Percentiles rank a stretch among this genome's conserved stretches.
These are phyloP conservation scores for Hyla sarda DNA, from an alignment of 2,113 vertebrate genomes.

Conservation along the genomic window DNA sequence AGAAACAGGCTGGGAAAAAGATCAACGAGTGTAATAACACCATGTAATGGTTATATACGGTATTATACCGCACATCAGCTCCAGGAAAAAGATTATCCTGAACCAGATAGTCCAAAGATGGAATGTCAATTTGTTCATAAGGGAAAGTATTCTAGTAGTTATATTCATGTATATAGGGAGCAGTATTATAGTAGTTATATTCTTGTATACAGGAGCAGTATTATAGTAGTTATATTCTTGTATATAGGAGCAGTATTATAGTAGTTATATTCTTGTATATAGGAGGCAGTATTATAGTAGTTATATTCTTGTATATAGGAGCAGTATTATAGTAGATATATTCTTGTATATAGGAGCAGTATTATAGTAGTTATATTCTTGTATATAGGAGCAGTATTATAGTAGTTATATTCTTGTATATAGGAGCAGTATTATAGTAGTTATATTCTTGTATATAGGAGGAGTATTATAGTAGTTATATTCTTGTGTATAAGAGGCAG, in stretches of 20 bases:
- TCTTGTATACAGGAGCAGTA: not conserved
- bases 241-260: not conserved
- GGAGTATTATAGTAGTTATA: constrained; percentile 7
- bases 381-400: not conserved
- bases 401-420: not conserved
- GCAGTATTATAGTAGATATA: no score
- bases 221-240: not conserved
- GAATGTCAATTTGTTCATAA: no score
- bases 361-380: constrained; percentile 1
- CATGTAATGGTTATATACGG: not conserved
- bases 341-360: no score
- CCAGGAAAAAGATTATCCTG: no score
- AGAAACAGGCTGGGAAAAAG: no score
- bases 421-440: not conserved
- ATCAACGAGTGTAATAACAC: not conserved
- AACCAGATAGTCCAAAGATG: no score
- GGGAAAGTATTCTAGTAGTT: not conserved
- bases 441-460: not conserved
- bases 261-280: not conserved
- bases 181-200: not conserved
- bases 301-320: not conserved
- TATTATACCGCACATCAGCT: no score
- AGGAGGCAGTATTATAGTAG: not conserved
- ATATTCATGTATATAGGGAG: not conserved
- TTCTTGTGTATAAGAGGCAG: not conserved